Evolutionary conservation across 2,113 vertebrate genomes (phyloP).

Genomic region (Bambusicola thoracicus): DNA sequence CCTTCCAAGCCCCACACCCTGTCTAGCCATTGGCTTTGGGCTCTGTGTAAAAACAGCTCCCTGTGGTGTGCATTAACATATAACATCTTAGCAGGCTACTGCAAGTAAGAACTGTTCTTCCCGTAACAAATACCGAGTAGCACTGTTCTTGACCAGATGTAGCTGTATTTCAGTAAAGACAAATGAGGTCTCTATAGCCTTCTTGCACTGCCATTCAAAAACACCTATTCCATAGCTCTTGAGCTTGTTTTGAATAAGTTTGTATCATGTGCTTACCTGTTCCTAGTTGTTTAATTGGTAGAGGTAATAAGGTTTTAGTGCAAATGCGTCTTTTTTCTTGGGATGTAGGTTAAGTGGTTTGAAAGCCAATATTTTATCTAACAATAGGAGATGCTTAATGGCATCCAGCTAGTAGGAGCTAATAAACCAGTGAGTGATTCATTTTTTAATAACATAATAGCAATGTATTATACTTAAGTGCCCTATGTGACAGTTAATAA

Average conservation of each 20-base stretch:
- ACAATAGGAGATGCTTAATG: neutral
- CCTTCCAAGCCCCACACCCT: neutral
- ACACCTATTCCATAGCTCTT: neutral
- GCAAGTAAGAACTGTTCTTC: neutral
- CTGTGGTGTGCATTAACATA: fast-evolving
- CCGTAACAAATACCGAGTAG: neutral
- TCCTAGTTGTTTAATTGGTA: neutral
- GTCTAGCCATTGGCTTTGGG: neutral
- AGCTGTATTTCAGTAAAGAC: neutral
- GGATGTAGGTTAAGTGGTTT: neutral
- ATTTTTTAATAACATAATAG: neutral
- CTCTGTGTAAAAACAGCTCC: neutral
- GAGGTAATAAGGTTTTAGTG: neutral
- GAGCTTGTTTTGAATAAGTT: neutral
- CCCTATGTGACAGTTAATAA: neutral
- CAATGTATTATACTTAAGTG: neutral
- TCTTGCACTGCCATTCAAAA: neutral
- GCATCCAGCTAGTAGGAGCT: neutral
- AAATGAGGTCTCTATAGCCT: neutral
- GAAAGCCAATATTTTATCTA: neutral
- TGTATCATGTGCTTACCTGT: neutral
- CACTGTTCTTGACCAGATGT: neutral
- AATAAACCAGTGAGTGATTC: neutral
- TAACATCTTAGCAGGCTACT: neutral
- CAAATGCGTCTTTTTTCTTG: neutral